Conservation (phyloP, 2,888 invertebrate genomes). For the Troglohyphantes excavatus region DNA sequence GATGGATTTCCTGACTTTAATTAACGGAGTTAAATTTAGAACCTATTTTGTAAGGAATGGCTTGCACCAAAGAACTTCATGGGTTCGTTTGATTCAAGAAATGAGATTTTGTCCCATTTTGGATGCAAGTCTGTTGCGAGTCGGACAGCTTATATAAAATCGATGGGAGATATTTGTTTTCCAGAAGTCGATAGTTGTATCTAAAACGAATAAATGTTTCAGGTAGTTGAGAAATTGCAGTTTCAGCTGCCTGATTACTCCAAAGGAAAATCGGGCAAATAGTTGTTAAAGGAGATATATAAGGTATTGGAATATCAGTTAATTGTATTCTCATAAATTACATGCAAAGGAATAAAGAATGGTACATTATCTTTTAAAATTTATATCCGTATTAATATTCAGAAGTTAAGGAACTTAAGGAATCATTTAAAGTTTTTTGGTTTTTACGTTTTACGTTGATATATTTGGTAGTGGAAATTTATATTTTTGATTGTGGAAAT, state of each 20-base stretch:
- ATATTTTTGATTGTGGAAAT: too few species aligned
- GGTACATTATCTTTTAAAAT: too few species aligned
- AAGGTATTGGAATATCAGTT: too few species aligned
- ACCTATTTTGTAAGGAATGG: neutral
- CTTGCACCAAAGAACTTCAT: neutral
- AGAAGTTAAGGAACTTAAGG: too few species aligned
- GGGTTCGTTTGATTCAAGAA: neutral
- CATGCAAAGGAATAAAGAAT: too few species aligned
- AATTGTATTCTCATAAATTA: too few species aligned
- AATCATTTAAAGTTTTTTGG: too few species aligned
- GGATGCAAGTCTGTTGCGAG: neutral
- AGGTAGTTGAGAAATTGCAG: neutral
- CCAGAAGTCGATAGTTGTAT: neutral
- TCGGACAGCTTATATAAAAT: neutral
- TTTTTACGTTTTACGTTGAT: too few species aligned
- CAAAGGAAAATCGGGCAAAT: too few species aligned
- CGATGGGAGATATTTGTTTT: constrained; percentile 3
- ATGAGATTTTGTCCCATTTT: neutral
- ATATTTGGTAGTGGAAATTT: too few species aligned
- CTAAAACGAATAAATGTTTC: neutral
- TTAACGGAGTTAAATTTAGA: constrained; percentile 1
- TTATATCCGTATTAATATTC: too few species aligned
- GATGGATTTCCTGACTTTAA: neutral
- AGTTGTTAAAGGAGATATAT: too few species aligned
- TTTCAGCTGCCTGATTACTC: neutral